Conservation (phyloP, 2,888 invertebrate species). For the Drosophila anomelani region DNA sequence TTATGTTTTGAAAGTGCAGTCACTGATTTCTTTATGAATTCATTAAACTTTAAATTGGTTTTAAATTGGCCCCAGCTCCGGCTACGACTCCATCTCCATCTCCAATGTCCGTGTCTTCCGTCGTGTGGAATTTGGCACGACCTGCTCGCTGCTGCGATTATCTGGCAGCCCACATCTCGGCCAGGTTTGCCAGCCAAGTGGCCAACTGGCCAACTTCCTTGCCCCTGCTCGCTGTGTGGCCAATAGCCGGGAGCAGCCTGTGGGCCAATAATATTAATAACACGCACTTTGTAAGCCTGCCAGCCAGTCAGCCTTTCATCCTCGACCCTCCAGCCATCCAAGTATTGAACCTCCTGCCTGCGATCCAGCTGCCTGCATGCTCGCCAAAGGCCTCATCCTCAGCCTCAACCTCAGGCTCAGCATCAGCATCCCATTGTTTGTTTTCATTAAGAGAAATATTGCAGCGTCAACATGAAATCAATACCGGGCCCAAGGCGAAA, state of each 20-base stretch:
- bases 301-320: slow-evolving; percentile 14
- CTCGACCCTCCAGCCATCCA: slow-evolving; percentile 8
- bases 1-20: slow-evolving; percentile 80
- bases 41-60: slow-evolving; percentile 81
- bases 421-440: slow-evolving; percentile 72
- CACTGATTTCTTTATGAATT: slow-evolving; percentile 81
- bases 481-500: slow-evolving; percentile 75
- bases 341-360: slow-evolving; percentile 38
- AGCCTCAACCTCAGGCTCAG: slow-evolving; percentile 16
- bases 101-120: slow-evolving; percentile 26
- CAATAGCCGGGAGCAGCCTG: slow-evolving; percentile 54
- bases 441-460: slow-evolving; percentile 80
- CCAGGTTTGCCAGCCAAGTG: slow-evolving; percentile 18
- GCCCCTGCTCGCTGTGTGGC: slow-evolving; percentile 46
- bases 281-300: slow-evolving; percentile 74
- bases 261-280: slow-evolving; percentile 80
- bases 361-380: slow-evolving; percentile 54
- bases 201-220: slow-evolving; percentile 48
- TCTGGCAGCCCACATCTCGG: slow-evolving; percentile 67
- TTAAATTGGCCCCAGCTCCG: slow-evolving; percentile 75
- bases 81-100: slow-evolving; percentile 23
- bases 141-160: slow-evolving; percentile 73
- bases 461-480: slow-evolving; percentile 80
- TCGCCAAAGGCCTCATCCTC: slow-evolving; percentile 43
- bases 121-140: slow-evolving; percentile 75